Base-by-base conservation (phyloP, 2,113 vertebrate genomes). In the Zingel zingel region DNA sequence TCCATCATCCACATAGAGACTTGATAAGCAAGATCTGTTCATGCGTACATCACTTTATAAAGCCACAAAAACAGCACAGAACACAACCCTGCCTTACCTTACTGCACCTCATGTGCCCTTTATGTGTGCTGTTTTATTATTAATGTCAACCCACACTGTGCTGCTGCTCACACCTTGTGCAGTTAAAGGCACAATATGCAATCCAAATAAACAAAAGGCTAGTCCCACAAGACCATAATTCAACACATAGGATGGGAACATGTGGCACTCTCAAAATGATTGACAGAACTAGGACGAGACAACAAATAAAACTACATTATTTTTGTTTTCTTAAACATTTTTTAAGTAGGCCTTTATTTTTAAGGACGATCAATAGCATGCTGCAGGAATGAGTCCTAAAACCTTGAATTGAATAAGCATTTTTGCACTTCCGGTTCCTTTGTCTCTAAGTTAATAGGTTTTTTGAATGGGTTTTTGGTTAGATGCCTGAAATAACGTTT, bases 11-110 rank as follows among this genome's bases (percentile, higher is more conserved):
- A 59, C 19, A 25, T 25, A 6, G 25, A 15, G 5, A 11, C 16
- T 43, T 27, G 1, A 57, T 21, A 27, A 58, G 0, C 0, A 21
- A 8, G 5, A 19, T 50, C 9, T 19, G 25, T 33, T 74, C 18
- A 33, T n/a, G 3, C 2, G 11, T 14, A 14, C 36, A 48, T 50
- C 1, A 1, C 68, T 53, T 54, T 27, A 11, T 27, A 63, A 69
- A 74, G 9, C 5, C 15, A 53, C 30, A 85, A 25, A 75, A 47
- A 36, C 21, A 53, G 7, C 30, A 64, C 64, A 48, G 30, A 33
- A 21, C 36, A 66, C 12, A 30, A 16, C 9, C 50, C 10, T 58
- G 10, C 23, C 43, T 13, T 11, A 30, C 12, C 12, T 30, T 33
- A 33, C 33, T 33, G 33, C 23, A 16, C 15, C 9, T 68, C 30